Conservation (phyloP, 2,797 vertebrate species). For the Megalops cyprinoides region DNA sequence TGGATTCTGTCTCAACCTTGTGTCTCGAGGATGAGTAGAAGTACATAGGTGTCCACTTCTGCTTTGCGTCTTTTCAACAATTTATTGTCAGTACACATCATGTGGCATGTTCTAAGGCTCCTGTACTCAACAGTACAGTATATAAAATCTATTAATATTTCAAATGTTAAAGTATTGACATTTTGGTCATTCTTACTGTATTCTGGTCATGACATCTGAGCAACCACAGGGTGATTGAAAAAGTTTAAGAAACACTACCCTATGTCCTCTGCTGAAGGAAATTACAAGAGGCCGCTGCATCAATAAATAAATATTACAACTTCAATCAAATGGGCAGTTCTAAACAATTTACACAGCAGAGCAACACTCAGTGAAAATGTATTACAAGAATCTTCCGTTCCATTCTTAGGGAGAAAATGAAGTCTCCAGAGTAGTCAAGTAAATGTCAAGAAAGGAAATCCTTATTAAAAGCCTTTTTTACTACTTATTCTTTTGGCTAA, state of each 20-base stretch:
- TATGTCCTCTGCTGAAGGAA: neutral
- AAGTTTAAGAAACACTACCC: no score
- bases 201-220: no score
- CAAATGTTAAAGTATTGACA: neutral
- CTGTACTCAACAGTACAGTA: no score
- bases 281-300: no score
- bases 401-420: neutral
- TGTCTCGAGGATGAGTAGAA: no score
- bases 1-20: neutral
- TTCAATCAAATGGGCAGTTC: neutral
- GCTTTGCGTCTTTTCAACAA: no score
- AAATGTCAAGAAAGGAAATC: neutral
- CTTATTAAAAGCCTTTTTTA: neutral
- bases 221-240: neutral
- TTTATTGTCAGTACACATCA: no score
- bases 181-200: neutral
- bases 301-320: neutral
- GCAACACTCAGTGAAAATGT: neutral
- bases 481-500: neutral
- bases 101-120: no score
- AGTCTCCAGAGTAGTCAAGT: neutral
- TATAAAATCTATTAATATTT: no score
- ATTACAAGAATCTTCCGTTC: neutral
- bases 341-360: neutral
- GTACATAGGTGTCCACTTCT: no score